A percentile compares a stretch with the other conserved stretches of the same genome.
phyloP scores from a whole-genome alignment of 2,888 invertebrate genomes.

The Drosophila nr. perissopoda region DNA sequence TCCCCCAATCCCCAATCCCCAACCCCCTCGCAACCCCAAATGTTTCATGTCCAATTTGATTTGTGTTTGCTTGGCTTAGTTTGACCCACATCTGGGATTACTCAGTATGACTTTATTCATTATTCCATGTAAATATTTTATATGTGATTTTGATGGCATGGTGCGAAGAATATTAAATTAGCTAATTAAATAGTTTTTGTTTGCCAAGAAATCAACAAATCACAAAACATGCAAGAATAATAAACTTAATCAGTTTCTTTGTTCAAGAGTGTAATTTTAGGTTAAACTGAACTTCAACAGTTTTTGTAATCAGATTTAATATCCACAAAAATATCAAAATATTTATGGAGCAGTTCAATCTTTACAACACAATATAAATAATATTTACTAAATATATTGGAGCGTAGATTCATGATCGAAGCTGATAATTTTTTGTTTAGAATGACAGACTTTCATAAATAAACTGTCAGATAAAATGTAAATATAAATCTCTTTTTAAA shows the following conservation, averaged over 20 bases:
- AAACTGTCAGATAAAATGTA: not conserved
- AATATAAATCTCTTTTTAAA: not conserved
- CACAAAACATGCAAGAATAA: not conserved
- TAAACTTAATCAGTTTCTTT: not conserved
- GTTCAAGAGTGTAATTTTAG: not conserved
- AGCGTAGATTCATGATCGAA: too few species aligned
- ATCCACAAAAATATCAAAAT: not conserved
- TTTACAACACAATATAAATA: not conserved
- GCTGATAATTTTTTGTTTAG: not conserved
- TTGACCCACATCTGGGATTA: slow-evolving; percentile 61
- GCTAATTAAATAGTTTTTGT: not conserved
- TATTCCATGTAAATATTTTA: slow-evolving; percentile 1
- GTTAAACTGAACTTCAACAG: not conserved
- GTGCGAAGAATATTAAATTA: not conserved
- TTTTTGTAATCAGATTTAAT: not conserved
- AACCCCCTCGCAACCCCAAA: not conserved
- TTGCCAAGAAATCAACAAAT: slow-evolving; percentile 1
- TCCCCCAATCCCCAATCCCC: not conserved
- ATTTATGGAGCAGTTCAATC: not conserved
- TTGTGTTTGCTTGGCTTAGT: slow-evolving; percentile 40
- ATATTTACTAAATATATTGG: too few species aligned
- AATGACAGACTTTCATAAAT: not conserved
- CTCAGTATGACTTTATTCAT: slow-evolving; percentile 1
- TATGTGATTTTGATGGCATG: not conserved
- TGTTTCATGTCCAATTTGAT: slow-evolving; percentile 53